Evolutionary conservation across 2,888 invertebrate species (phyloP), one percentile per base, ranked within the genome.

Genomic region (Anthrax anthrax): DNA sequence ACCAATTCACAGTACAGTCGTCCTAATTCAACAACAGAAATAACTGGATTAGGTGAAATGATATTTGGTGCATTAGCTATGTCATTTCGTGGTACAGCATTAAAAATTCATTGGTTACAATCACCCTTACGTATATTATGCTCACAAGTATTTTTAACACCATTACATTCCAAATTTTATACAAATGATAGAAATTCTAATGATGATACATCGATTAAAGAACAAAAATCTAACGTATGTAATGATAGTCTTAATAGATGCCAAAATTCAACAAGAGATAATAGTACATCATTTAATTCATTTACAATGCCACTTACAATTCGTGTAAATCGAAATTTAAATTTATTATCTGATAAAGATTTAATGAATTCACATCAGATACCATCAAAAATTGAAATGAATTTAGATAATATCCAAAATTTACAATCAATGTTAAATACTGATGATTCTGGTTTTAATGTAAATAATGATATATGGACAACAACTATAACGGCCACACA

Each of bases 21-120:
- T 39, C 76, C 81, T 48, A 67, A 63, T 44, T 69, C 76, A 55
- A 23, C 23, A 6, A 23, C 5, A 6, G 90, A 90, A 63, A 78
- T 82, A 48, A 77, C 75, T 53, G 73, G 80, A 52, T 73, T 91
- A 61, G 85, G 88, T 55, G 92, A 92, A 73, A 88, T 92, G 86
- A 82, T 91, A 57, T 92, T 92, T 65, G 92, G 92, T 9, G 82
- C 89, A 2, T 83, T 88, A 43, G 87, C 89, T 2, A 84, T 92
- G 84, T 84, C 86, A 54, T 89, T 81, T 68, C 79, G 81, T 60
- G 89, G 87, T 46, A 80, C 86, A 36, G 82, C 87, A n/a, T 75
- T 89, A 52, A 92, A 92, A 73, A 85, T 74, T 4, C 74, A 74
- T 55, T 70, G 70, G 57, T 57, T 74, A 51, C 65, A 68, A 19